These are phyloP conservation scores for Andrena haemorrhoa DNA, from an alignment of 2,888 invertebrate species.

Conservation along the genomic window DNA sequence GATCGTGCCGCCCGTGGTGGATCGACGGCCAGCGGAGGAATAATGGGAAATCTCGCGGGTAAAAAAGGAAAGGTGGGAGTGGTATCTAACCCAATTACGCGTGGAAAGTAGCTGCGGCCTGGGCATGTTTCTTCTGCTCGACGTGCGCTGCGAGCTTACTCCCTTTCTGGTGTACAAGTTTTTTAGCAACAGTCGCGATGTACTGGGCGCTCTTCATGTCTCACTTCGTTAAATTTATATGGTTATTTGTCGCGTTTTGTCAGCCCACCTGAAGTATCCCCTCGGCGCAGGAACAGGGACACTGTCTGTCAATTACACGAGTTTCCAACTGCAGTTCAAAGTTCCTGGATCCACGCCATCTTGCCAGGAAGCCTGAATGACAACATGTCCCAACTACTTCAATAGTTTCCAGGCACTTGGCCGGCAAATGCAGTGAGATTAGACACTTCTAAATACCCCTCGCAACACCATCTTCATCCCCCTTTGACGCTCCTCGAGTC, in stretches of 20 bases:
- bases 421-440: too few relatives aligned
- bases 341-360: too few relatives aligned
- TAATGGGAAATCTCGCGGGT: constrained; percentile 60
- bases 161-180: not conserved
- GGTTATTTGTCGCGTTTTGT: not conserved
- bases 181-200: not conserved
- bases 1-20: constrained; percentile 40
- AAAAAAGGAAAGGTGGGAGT: constrained; percentile 59
- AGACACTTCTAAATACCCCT: too few relatives aligned
- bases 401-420: too few relatives aligned
- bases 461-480: too few relatives aligned
- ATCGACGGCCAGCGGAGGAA: constrained; percentile 47
- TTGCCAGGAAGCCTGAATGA: too few relatives aligned
- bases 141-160: constrained; percentile 11
- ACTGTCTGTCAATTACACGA: not conserved
- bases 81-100: constrained; percentile 63
- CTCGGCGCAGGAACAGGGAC: not conserved
- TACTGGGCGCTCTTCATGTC: not conserved
- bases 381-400: too few relatives aligned
- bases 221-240: not conserved
- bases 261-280: not conserved
- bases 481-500: not conserved
- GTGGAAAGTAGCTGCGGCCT: constrained; percentile 50
- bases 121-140: constrained; percentile 36
- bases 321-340: too few relatives aligned